A percentile compares a stretch with the other conserved stretches of the same genome.
These are phyloP conservation scores for Lynx canadensis DNA, from an alignment of 2,113 vertebrate species.

Conservation along the genomic window DNA sequence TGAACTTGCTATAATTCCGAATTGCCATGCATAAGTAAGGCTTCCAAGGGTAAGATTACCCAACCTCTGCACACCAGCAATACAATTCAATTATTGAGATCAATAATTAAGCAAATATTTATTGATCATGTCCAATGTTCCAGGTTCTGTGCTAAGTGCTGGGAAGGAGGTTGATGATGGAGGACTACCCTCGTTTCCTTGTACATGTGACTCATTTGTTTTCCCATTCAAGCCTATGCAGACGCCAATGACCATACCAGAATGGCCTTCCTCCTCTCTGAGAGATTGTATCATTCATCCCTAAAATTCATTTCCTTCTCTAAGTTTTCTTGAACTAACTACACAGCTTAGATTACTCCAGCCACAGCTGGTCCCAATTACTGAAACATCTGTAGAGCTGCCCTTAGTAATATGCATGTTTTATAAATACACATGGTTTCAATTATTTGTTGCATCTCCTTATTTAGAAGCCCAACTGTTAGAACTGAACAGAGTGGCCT, in stretches of 20 bases:
- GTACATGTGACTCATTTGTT: conserved; percentile 58
- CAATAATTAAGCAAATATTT: conserved; percentile 40
- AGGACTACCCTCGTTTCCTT: conserved; percentile 45
- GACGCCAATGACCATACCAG: conserved; percentile 39
- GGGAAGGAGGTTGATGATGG: conserved; percentile 35
- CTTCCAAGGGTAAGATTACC: conserved; percentile 21
- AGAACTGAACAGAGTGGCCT: neutral
- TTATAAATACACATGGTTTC: conserved; percentile 30
- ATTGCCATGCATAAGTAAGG: neutral
- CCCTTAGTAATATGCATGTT: neutral
- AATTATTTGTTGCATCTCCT: conserved; percentile 38
- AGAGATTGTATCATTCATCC: conserved; percentile 1
- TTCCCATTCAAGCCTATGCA: conserved; percentile 22
- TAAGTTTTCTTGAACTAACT: conserved; percentile 53
- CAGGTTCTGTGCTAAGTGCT: neutral
- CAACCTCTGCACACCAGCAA: neutral
- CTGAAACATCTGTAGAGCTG: conserved; percentile 12
- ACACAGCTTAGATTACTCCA: neutral
- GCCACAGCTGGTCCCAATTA: neutral
- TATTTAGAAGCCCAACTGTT: conserved; percentile 12
- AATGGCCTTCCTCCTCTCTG: conserved; percentile 38
- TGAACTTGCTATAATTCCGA: conserved; percentile 45
- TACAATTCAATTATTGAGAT: conserved; percentile 15
- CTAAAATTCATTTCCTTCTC: conserved; percentile 53
- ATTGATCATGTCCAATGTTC: neutral